A percentile compares a stretch with the other conserved stretches of the same genome.
Evolutionary conservation across 2,888 invertebrate genomes (phyloP).

Genomic region (Cantharis rufa): DNA sequence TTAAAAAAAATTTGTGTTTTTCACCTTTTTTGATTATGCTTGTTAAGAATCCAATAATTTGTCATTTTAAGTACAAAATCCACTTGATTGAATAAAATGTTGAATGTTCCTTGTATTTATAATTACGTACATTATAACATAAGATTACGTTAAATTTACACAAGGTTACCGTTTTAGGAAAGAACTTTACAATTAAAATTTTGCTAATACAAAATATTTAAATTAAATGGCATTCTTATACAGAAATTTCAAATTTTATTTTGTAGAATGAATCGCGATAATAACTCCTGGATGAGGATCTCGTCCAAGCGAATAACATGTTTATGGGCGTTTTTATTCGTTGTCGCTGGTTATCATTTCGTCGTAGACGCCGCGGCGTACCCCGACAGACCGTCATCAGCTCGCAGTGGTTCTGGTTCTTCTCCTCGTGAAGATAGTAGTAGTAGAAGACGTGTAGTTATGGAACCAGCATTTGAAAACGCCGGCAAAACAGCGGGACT

Average conservation of each 20-base stretch:
- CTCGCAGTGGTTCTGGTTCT: background rate
- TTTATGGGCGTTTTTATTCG: conserved; percentile 20
- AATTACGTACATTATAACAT: too few relatives aligned
- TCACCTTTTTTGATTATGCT: too few relatives aligned
- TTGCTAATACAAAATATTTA: background rate
- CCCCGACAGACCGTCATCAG: conserved; percentile 9
- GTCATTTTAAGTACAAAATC: too few relatives aligned
- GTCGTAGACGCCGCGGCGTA: conserved; percentile 22
- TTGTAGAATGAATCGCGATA: conserved; percentile 21
- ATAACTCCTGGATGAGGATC: conserved; percentile 11
- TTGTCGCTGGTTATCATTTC: conserved; percentile 7
- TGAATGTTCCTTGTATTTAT: too few relatives aligned
- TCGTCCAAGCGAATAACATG: conserved; percentile 1
- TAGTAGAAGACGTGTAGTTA: conserved; percentile 46
- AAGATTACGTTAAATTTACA: background rate
- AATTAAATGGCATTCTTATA: background rate
- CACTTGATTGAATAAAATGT: too few relatives aligned
- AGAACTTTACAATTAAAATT: background rate
- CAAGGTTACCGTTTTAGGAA: background rate
- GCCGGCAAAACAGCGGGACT: conserved; percentile 71
- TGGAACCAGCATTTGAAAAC: conserved; percentile 70
- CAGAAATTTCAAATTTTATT: background rate
- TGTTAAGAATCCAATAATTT: too few relatives aligned
- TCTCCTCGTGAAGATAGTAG: conserved; percentile 10
- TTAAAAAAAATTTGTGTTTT: too few relatives aligned